A percentile compares a stretch with the other conserved stretches of the same genome.
These are phyloP conservation scores for Oscheius sp. DNA, from an alignment of 2,888 invertebrate species.

Conservation along the genomic window DNA sequence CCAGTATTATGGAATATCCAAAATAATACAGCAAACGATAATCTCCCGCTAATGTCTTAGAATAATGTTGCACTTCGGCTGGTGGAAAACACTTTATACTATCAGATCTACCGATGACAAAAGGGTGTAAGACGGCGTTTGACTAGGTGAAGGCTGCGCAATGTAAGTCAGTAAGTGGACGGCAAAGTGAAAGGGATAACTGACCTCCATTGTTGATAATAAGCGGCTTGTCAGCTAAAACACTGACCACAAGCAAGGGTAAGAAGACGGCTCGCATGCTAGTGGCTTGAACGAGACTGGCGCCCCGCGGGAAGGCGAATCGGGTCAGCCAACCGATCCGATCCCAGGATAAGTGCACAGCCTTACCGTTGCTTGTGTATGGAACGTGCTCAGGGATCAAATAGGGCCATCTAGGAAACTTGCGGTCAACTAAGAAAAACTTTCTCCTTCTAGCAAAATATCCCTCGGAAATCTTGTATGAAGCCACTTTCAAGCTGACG, in stretches of 20 bases:
- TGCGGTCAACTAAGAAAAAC: neutral
- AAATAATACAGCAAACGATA: too few species aligned
- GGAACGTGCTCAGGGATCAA: slow-evolving; percentile 34
- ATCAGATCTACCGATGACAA: too few species aligned
- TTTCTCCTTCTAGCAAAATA: neutral
- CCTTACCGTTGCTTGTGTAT: slow-evolving; percentile 32
- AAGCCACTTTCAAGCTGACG: too few species aligned
- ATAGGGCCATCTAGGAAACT: slow-evolving; percentile 26
- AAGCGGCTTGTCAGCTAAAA: slow-evolving; percentile 18
- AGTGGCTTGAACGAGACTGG: slow-evolving; percentile 37
- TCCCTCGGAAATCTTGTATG: neutral
- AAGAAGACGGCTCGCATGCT: slow-evolving; percentile 28
- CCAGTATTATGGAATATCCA: too few species aligned
- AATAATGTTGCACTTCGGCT: too few species aligned
- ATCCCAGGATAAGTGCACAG: slow-evolving; percentile 37
- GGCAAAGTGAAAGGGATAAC: neutral
- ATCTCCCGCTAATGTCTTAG: too few species aligned
- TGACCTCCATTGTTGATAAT: slow-evolving; percentile 31
- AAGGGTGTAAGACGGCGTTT: too few species aligned
- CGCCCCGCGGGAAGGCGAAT: slow-evolving; percentile 37
- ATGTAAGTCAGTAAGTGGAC: too few species aligned
- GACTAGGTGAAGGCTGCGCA: too few species aligned
- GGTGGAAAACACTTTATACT: too few species aligned
- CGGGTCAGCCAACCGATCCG: slow-evolving; percentile 37
- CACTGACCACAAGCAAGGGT: slow-evolving; percentile 11